phyloP scores from a whole-genome alignment of 2,888 invertebrate genomes.

The Adelphocoris suturalis region DNA sequence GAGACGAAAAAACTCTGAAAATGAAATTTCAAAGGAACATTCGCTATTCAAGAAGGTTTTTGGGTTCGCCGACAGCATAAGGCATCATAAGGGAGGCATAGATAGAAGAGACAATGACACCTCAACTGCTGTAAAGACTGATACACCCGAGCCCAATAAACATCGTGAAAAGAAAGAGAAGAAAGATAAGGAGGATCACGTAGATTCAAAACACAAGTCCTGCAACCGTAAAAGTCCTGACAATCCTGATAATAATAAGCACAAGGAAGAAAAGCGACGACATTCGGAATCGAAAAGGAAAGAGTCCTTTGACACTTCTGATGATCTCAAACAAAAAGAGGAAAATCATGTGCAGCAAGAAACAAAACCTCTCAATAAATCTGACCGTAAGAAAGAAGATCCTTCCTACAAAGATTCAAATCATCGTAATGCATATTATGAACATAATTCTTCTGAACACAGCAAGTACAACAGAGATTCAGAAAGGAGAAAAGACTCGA shows the following conservation, averaged over 20 bases:
- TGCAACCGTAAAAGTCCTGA: conserved; percentile 75
- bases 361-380: conserved; percentile 68
- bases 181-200: conserved; percentile 74
- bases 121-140: conserved; percentile 71
- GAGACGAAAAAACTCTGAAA: conserved; percentile 73
- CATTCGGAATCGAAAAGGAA: conserved; percentile 75
- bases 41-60: conserved; percentile 74
- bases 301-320: conserved; percentile 70
- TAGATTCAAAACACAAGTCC: conserved; percentile 72
- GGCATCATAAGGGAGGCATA: conserved; percentile 71
- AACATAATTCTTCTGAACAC: conserved; percentile 63
- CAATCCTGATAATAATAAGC: conserved; percentile 72
- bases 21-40: conserved; percentile 75
- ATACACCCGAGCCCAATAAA: conserved; percentile 70
- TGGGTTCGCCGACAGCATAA: conserved; percentile 73
- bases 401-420: conserved; percentile 68
- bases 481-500: conserved; percentile 71
- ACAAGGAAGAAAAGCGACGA: conserved; percentile 75
- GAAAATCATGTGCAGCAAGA: conserved; percentile 68
- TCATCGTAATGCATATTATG: conserved; percentile 64
- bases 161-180: conserved; percentile 74
- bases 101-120: conserved; percentile 71
- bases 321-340: conserved; percentile 71
- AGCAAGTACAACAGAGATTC: conserved; percentile 67
- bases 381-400: conserved; percentile 66